Evolutionary conservation across 1,140 invertebrate species (phyloP).

Genomic region (Pissodes strobi): DNA sequence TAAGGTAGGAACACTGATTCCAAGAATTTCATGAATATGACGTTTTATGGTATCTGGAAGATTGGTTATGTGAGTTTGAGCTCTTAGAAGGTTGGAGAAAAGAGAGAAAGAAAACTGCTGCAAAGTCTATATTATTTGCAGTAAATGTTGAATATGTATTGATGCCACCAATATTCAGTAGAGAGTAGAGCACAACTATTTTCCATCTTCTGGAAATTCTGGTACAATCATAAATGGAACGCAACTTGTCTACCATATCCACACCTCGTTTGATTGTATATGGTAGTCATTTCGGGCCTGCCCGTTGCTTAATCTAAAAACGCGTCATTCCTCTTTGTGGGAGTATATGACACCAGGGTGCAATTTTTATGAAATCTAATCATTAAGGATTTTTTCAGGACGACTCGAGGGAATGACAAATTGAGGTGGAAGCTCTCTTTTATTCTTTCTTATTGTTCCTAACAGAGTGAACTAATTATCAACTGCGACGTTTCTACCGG

Average conservation of each 20-base stretch:
- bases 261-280: conserved; percentile 37
- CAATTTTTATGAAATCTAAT: conserved; percentile 8
- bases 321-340: conserved; percentile 10
- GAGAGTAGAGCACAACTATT: conserved; percentile 25
- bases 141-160: conserved; percentile 24
- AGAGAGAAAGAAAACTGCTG: no score
- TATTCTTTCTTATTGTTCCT: no score
- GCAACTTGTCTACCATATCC: conserved; percentile 28
- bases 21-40: no score
- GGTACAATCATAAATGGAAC: conserved; percentile 10
- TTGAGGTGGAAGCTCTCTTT: conserved; percentile 13
- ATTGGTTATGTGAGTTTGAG: no score
- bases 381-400: conserved; percentile 6
- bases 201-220: conserved; percentile 25
- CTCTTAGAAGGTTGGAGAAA: no score
- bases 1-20: no score
- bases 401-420: no score
- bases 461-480: conserved; percentile 20
- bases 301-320: conserved; percentile 7
- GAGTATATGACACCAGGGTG: conserved; percentile 11
- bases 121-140: no score
- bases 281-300: conserved; percentile 29
- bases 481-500: no score
- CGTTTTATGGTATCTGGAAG: no score
- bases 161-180: conserved; percentile 21